Base-by-base conservation (phyloP, 2,888 invertebrate genomes). In the Coelopa pilipes region DNA sequence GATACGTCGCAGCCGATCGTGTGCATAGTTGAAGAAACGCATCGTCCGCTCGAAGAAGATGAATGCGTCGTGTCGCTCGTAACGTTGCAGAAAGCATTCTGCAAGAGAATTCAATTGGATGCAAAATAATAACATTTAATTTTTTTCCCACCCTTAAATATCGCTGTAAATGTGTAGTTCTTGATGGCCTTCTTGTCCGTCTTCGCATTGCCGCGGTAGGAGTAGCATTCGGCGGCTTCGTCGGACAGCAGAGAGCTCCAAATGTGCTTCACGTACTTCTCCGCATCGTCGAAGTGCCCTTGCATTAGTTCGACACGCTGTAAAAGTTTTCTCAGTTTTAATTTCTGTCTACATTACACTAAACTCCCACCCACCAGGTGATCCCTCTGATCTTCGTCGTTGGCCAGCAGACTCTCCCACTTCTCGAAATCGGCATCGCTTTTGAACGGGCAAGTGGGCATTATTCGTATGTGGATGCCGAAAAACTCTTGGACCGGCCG, bases 231-330 rank as follows among this genome's bases (percentile, higher is more conserved):
- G 0, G 74, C 74, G 15, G 73, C 72, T 19, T 74, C 62, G 47
- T 76, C 73, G 21, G 53, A 55, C 11, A 76, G 60, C 59, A 76
- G 21, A 12, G 74, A 74, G 45, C 57, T 62, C 76, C 74, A 76
- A 62, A 74, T 73, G 46, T 76, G 74, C 17, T 71, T 75, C n/a
- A 75, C 66, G 71, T 71, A 76, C 50, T 71, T 74, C 11, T 75
- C 74, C 34, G 74, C 70, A 21, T 74, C 73, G 53, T 62, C 71
- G 46, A 73, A 71, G 19, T 71, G 65, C 0, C 70, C 73, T 49
- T 76, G 73, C 55, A 76, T 19, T 12, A 74, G 69, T 21, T 76
- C 76, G 13, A 71, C 73, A 12, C 76, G 73, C 74, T 74, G 63
- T 10, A 72, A 72, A 24, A 45, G 11, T 2, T 2, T 7, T 34